Evolutionary conservation across 2,888 invertebrate species (phyloP).

Genomic region (Nasonia oneida): DNA sequence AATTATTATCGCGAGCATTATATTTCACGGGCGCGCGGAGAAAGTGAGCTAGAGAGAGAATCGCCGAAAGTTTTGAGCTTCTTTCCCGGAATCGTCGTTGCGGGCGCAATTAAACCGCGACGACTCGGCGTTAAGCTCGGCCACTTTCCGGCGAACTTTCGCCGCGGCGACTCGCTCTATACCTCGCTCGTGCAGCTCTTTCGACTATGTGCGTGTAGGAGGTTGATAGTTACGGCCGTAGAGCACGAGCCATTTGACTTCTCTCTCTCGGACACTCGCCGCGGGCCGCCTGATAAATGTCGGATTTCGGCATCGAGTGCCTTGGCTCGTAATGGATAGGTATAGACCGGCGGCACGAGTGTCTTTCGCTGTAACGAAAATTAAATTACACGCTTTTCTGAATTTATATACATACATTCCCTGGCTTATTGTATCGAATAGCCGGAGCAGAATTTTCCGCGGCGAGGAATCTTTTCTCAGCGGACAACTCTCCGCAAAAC

Average conservation of each 20-base stretch:
- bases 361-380: not conserved
- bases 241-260: conserved; percentile 18
- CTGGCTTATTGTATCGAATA: not conserved
- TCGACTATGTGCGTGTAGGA: not conserved
- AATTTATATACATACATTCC: too few relatives aligned
- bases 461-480: not conserved
- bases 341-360: not conserved
- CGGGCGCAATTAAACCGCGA: conserved; percentile 42
- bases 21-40: conserved; percentile 9
- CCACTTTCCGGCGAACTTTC: conserved; percentile 36
- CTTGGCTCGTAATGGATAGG: not conserved
- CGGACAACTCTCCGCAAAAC: not conserved
- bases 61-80: conserved; percentile 31
- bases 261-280: not conserved
- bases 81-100: conserved; percentile 23
- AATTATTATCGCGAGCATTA: conserved; percentile 30
- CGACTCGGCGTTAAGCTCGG: not conserved
- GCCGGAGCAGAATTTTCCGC: not conserved
- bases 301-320: not conserved
- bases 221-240: not conserved
- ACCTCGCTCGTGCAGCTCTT: conserved; percentile 11
- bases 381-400: not conserved
- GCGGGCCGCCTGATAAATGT: not conserved
- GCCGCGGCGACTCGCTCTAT: not conserved
- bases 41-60: not conserved